phyloP scores from a whole-genome alignment of 2,797 vertebrate genomes.

The Botia almorhae region DNA sequence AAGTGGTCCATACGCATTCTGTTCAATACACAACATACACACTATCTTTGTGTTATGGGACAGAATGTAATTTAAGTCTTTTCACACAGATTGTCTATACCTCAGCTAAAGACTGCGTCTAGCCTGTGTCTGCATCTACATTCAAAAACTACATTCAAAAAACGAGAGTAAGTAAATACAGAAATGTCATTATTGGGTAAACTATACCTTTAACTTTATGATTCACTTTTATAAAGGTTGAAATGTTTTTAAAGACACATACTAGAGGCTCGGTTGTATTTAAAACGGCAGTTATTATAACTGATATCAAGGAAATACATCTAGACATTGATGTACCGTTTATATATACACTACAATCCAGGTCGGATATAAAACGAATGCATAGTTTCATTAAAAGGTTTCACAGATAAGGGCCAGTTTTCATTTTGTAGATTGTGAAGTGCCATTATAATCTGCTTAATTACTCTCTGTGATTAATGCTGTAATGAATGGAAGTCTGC shows the following conservation, averaged over 20 bases:
- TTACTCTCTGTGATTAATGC: conserved; percentile 74
- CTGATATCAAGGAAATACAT: conserved; percentile 53
- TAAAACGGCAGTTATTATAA: conserved; percentile 51
- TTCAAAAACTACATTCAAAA: neutral
- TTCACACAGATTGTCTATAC: neutral
- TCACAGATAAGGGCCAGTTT: conserved; percentile 72
- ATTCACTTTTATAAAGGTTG: neutral
- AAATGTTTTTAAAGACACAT: neutral
- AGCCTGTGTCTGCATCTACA: neutral
- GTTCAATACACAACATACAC: too few species aligned
- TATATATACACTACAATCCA: conserved; percentile 58
- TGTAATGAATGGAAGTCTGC: conserved; percentile 76
- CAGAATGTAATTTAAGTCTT: neutral
- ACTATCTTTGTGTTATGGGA: neutral
- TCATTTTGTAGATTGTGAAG: conserved; percentile 74
- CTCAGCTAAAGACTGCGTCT: neutral
- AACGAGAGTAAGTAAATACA: neutral
- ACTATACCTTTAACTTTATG: neutral
- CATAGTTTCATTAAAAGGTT: conserved; percentile 76
- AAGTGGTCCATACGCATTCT: neutral
- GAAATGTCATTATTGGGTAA: neutral
- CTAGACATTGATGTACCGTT: conserved; percentile 59
- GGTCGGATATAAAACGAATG: conserved; percentile 67
- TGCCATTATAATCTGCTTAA: conserved; percentile 78
- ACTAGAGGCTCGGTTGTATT: conserved; percentile 23